Evolutionary conservation across 2,113 vertebrate genomes (phyloP).

Genomic region (Spermophilus dauricus): DNA sequence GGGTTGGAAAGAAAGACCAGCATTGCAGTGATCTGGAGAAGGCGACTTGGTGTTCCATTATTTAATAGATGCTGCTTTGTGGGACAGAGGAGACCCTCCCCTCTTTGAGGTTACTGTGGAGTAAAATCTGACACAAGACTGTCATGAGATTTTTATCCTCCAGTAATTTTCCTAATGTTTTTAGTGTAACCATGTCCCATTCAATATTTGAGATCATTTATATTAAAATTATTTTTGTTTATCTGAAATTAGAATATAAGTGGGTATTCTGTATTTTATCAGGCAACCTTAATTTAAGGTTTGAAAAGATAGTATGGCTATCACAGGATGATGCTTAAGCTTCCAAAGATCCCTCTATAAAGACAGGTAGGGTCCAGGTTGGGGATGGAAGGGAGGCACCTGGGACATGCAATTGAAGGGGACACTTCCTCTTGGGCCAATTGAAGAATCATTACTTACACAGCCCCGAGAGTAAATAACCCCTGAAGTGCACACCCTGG

Average conservation of each 20-base stretch:
- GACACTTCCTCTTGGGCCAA: rapidly evolving
- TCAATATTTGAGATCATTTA: not conserved
- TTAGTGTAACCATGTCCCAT: not conserved
- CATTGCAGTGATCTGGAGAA: not conserved
- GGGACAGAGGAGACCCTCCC: not conserved
- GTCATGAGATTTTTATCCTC: not conserved
- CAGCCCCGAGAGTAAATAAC: no score
- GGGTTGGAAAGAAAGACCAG: not conserved
- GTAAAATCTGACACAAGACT: not conserved
- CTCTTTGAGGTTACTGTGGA: rapidly evolving
- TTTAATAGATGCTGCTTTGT: not conserved
- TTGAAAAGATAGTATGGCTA: not conserved
- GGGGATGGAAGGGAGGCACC: rapidly evolving
- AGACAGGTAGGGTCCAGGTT: not conserved
- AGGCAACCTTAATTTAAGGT: not conserved
- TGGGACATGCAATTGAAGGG: not conserved
- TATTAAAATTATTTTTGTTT: not conserved
- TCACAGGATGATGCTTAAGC: not conserved
- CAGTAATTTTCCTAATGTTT: not conserved
- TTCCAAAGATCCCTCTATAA: not conserved
- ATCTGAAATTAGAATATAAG: not conserved
- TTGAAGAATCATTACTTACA: rapidly evolving
- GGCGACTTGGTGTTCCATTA: not conserved
- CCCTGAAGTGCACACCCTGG: rapidly evolving
- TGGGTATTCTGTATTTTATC: not conserved